phyloP scores from a whole-genome alignment of 1,140 invertebrate genomes.

The Lanistes nyassanus region DNA sequence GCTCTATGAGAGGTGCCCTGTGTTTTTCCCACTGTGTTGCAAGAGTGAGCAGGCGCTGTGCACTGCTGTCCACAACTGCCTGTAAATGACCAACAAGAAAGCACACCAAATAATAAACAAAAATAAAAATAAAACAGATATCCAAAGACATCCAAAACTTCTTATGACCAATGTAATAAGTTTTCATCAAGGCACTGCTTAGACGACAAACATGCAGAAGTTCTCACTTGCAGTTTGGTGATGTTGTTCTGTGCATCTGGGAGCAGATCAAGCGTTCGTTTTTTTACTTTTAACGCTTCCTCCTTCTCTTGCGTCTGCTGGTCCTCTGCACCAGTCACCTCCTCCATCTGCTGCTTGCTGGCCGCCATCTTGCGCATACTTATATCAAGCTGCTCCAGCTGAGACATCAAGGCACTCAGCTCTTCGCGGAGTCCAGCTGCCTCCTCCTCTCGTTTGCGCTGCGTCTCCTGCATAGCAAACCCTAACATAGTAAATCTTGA shows the following conservation, averaged over 20 bases:
- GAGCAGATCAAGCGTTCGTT: constrained; percentile 74
- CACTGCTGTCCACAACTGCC: constrained; percentile 72
- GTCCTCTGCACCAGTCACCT: constrained; percentile 43
- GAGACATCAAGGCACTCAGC: constrained; percentile 50
- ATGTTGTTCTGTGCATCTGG: constrained; percentile 75
- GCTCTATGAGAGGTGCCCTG: constrained; percentile 73
- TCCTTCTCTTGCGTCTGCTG: constrained; percentile 56
- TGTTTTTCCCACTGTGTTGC: constrained; percentile 79
- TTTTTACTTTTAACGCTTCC: constrained; percentile 67
- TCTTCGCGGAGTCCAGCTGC: constrained; percentile 55
- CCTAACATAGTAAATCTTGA: background rate
- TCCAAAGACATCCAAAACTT: no score
- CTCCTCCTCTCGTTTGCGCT: constrained; percentile 62
- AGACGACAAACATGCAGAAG: background rate
- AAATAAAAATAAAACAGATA: background rate
- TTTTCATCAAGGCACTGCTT: no score
- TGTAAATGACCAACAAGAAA: constrained; percentile 61
- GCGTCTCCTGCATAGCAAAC: constrained; percentile 54
- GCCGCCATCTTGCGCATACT: constrained; percentile 58
- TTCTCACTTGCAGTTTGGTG: constrained; percentile 68
- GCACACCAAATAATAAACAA: background rate
- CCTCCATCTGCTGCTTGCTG: constrained; percentile 61
- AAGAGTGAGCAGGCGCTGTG: constrained; percentile 73
- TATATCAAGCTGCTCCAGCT: constrained; percentile 53
- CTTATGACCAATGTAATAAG: no score